Percentiles rank a stretch among this genome's conserved stretches.
phyloP scores from a whole-genome alignment of 2,888 invertebrate genomes.

The Autographa gamma region DNA sequence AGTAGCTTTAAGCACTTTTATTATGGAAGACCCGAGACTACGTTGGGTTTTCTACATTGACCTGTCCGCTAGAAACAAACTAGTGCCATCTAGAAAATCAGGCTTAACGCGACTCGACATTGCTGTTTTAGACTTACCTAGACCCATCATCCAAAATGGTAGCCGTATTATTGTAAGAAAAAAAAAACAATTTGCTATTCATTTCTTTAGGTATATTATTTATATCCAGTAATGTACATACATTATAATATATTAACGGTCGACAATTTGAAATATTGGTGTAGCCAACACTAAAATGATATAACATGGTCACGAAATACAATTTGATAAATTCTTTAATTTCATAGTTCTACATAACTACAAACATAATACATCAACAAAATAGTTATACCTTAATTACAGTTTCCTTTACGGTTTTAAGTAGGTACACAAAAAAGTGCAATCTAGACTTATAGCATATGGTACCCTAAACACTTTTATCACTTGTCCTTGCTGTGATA shows the following conservation, averaged over 20 bases:
- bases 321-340: neutral
- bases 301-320: neutral
- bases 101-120: too few relatives aligned
- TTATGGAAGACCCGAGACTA: too few relatives aligned
- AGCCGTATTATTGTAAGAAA: neutral
- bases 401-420: neutral
- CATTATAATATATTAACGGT: conserved; percentile 19
- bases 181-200: neutral
- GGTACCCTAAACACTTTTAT: neutral
- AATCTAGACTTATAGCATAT: neutral
- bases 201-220: conserved; percentile 19
- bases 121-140: too few relatives aligned
- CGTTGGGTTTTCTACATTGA: too few relatives aligned
- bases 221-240: conserved; percentile 34
- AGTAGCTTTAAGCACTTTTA: too few relatives aligned
- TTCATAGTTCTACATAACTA: neutral
- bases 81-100: too few relatives aligned
- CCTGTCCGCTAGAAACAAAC: too few relatives aligned
- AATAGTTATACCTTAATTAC: conserved; percentile 12
- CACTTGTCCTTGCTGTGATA: neutral
- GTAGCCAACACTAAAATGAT: neutral
- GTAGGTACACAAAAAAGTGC: neutral
- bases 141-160: neutral
- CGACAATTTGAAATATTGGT: conserved; percentile 10
- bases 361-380: conserved; percentile 14